Evolutionary conservation across 2,888 invertebrate species (phyloP), one percentile per base, ranked within the genome.

Genomic region (Thereva unica): DNA sequence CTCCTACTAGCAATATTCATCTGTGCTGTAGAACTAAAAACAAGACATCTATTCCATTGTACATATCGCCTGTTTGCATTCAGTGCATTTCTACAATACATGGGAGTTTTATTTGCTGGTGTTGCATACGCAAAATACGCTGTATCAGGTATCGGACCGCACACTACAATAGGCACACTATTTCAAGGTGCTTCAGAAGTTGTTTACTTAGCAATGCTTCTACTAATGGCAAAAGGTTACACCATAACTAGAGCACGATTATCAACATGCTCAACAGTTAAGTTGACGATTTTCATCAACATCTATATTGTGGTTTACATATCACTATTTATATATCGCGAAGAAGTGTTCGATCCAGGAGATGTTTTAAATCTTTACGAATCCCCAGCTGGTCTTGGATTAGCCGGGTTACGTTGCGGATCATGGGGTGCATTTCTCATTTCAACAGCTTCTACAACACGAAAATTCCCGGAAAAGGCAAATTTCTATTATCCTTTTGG

Each of bases 361-460:
- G 85, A 91, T 79, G 95, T 97, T 0, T 78, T 95, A 8, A 95
- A 96, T 76, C 78, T 94, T 2, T 96, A 95, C 76, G 95, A 97
- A 81, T 93, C 93, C 49, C 91, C 92, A 0, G 92, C 95, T 0
- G 96, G 96, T 0, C 93, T 93, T 74, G 89, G 90, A 0, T 81
- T 96, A 5, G 87, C 95, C 7, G 83, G 86, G 4, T 78, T 95
- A 61, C 85, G 93, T 50, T 80, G 93, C 0, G 74, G 88, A 0
- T 93, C 92, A 0, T 96, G 95, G 93, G 82, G 87, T 68, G 90
- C 94, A 83, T 95, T 95, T 73, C 83, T 87, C 0, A 86, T 87
- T 67, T 82, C 83, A 1, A 82, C 81, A 1, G 75, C 71, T 4
- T 71, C 72, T 76, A 95, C 95, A 0, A 84, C 93, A 53, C 90